Evolutionary conservation across 1,140 invertebrate species (phyloP), one percentile per base, ranked within the genome.

Genomic region (Zophobas atratus): DNA sequence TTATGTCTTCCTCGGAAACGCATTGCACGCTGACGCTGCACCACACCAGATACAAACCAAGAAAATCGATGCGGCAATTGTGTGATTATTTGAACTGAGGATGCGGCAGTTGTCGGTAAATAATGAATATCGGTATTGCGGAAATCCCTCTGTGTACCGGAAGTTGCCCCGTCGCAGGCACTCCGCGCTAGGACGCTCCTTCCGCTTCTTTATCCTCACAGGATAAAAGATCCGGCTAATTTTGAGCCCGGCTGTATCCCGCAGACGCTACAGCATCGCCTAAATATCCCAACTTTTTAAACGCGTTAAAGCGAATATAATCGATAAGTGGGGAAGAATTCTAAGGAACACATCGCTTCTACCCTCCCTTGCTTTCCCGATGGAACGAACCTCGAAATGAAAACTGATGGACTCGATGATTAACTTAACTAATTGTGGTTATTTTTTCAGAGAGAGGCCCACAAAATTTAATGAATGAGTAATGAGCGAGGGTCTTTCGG

Each of bases 41-140:
- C 20, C 20, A 20, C 20, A 20, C 20, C 20, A 20, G 20, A 20
- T 20, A 20, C 20, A 20, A 20, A 20, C 20, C 20, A 20, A 35
- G 3, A 51, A 51, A 71, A 71, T 71, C 48, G 67, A 56, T 20
- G 2, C 51, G 46, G 33, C 70, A 72, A 72, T 72, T 36, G 70
- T 35, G 36, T 51, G 48, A 72, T 72, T 39, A 72, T 72, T 72
- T 49, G 34, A 67, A 39, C 38, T 72, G 34, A 78, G 80, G 80
- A 79, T 79, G 75, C 76, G 63, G 74, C 73, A 77, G 72, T 82
- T 83, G 79, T 80, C 71, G 80, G 78, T 82, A 84, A 83, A 84
- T 84, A 84, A 84, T 84, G 83, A 84, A 84, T 83, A 84, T 84
- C 80, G 77, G 83, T 82, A 84, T 84, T 84, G 83, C 83, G 83